Percentiles rank a stretch among this genome's conserved stretches.
Evolutionary conservation across 2,888 invertebrate genomes (phyloP).

Genomic region (Amblyjoppa proteus): DNA sequence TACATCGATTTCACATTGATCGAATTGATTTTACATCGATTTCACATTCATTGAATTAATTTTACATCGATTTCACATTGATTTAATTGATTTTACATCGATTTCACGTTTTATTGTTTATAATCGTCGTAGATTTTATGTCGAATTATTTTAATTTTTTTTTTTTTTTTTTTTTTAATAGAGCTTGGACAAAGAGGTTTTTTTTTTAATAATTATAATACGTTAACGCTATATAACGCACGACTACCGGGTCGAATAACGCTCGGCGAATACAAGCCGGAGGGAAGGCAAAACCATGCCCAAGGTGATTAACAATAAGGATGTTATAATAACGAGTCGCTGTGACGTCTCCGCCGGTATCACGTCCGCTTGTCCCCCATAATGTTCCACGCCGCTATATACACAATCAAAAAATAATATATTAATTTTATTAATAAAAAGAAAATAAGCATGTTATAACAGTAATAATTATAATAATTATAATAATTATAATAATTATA

Average conservation of each 20-base stretch:
- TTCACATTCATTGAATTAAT: background rate
- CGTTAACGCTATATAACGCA: background rate
- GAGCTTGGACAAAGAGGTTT: background rate
- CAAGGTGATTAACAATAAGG: constrained; percentile 55
- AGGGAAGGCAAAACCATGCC: constrained; percentile 49
- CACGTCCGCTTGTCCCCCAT: background rate
- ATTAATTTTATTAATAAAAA: too few relatives aligned
- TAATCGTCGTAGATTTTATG: background rate
- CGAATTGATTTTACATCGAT: background rate
- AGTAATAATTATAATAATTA: too few relatives aligned
- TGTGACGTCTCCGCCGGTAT: constrained; percentile 21
- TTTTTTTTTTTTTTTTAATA: background rate
- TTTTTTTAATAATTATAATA: background rate
- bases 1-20: background rate
- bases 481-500: too few relatives aligned
- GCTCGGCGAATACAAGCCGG: constrained; percentile 15
- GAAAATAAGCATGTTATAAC: too few relatives aligned
- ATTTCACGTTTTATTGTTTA: background rate
- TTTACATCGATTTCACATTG: background rate
- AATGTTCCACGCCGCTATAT: background rate
- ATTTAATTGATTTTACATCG: background rate
- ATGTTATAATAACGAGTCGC: constrained; percentile 38
- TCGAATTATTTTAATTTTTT: background rate
- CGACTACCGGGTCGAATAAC: constrained; percentile 22
- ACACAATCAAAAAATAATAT: too few relatives aligned